Evolutionary conservation across 2,888 invertebrate genomes (phyloP), one percentile per base, ranked within the genome.

Genomic region (Plagiodera versicolora): DNA sequence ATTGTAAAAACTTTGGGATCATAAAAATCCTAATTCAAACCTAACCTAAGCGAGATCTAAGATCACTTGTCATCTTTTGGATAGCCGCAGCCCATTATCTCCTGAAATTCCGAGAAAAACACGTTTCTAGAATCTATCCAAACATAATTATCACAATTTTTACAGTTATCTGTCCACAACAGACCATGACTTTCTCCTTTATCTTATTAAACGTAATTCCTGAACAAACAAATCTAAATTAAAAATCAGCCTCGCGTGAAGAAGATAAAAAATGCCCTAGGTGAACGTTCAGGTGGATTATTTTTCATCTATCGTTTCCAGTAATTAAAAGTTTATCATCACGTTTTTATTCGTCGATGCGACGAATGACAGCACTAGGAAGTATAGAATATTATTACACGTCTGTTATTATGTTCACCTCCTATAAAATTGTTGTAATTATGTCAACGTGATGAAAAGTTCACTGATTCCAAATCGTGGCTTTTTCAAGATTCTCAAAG

Each of bases 271-370:
- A 65, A 62, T 60, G 58, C 47, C 52, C 52, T 61, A 62, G 52
- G 61, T 56, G 66, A 52, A 65, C 59, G 58, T 61, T 60, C 66
- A 56, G 63, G 64, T 64, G 66, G 52, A 63, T 66, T 64, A 65
- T 62, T 63, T 65, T 60, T 56, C 60, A 59, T 58, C 61, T 58
- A 67, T 63, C 53, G 56, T 62, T 64, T 51, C 59, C 19, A 45
- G 32, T 56, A 63, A 67, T 67, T 68, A 64, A 63, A 65, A 59
- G 14, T 64, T 66, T 64, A 59, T 67, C 66, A 62, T 63, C 66
- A 66, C 68, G 65, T 61, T 63, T 62, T 66, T 60, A 58, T 63
- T 65, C 57, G 53, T 30, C 51, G 17, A 24, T 53, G 53, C 24
- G 53, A 53, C 53, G 44, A 53, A 53, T 53, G 53, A 44, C 53